Percentiles rank a stretch among this genome's conserved stretches.
These are phyloP conservation scores for Bombycilla garrulus DNA, from an alignment of 2,113 vertebrate species.

Conservation along the genomic window DNA sequence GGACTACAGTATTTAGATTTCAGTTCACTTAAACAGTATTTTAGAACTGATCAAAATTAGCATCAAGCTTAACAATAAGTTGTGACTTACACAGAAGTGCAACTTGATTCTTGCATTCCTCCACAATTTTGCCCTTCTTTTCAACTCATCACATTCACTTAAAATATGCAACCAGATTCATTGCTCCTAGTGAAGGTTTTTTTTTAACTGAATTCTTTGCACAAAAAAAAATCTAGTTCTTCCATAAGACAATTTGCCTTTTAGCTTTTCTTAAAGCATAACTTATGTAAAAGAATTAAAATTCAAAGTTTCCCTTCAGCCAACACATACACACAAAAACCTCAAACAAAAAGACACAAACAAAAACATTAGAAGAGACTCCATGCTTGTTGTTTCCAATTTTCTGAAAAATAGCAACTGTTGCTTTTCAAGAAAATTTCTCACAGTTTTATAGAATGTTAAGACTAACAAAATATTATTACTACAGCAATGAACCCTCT, in stretches of 20 bases:
- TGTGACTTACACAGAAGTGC: neutral
- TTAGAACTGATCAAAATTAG: neutral
- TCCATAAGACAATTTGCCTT: neutral
- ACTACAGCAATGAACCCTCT: neutral
- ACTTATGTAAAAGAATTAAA: neutral
- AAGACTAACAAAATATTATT: neutral
- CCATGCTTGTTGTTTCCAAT: neutral
- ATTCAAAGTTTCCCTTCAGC: neutral
- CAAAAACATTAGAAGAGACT: neutral
- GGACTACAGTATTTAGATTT: neutral
- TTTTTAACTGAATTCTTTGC: neutral
- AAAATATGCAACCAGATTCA: neutral
- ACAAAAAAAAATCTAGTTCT: neutral
- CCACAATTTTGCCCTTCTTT: neutral
- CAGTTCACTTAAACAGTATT: neutral
- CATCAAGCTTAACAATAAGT: neutral
- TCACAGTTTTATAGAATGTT: neutral
- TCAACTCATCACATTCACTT: neutral
- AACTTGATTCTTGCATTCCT: neutral
- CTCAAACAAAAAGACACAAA: neutral
- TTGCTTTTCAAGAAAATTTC: neutral
- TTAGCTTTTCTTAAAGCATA: neutral
- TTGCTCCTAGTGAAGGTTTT: neutral
- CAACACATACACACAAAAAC: neutral
- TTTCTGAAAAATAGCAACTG: neutral